Conservation (phyloP, 1,140 invertebrate species). For the Drosophila burlai region DNA sequence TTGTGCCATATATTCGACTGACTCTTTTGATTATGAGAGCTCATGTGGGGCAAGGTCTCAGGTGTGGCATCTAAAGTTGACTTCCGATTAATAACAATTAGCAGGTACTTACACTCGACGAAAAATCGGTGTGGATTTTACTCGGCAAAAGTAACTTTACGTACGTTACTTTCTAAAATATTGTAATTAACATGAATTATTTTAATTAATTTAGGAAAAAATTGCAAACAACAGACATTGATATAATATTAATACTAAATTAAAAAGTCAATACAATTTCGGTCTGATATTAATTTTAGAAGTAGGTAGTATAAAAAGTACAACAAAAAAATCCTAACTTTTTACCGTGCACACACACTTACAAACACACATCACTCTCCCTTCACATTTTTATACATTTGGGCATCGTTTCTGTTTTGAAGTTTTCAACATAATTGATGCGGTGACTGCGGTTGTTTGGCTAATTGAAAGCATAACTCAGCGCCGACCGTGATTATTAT, state of each 20-base stretch:
- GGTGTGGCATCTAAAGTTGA: slow-evolving; percentile 43
- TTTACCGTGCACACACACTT: neutral
- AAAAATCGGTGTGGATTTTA: neutral
- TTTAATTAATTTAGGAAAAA: too few relatives aligned
- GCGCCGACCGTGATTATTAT: slow-evolving; percentile 49
- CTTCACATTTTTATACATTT: slow-evolving; percentile 20
- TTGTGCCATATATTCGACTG: neutral
- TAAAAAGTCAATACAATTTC: too few relatives aligned
- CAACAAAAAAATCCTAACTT: neutral
- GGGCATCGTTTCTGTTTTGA: slow-evolving; percentile 58
- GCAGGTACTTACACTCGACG: neutral
- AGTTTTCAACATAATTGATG: slow-evolving; percentile 75
- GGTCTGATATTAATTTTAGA: too few relatives aligned
- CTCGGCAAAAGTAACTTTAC: neutral
- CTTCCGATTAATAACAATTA: slow-evolving; percentile 49
- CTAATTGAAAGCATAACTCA: slow-evolving; percentile 74
- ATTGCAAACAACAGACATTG: too few relatives aligned
- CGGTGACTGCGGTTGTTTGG: slow-evolving; percentile 68
- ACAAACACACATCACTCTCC: slow-evolving; percentile 1
- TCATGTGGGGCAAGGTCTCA: neutral
- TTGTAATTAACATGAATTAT: too few relatives aligned
- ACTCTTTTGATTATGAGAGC: slow-evolving; percentile 1
- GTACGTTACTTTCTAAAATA: too few relatives aligned
- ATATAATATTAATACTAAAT: too few relatives aligned
- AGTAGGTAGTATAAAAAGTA: too few relatives aligned